Percentiles rank a stretch among this genome's conserved stretches.
Evolutionary conservation across 2,797 vertebrate genomes (phyloP).

Genomic region (Merluccius polli): DNA sequence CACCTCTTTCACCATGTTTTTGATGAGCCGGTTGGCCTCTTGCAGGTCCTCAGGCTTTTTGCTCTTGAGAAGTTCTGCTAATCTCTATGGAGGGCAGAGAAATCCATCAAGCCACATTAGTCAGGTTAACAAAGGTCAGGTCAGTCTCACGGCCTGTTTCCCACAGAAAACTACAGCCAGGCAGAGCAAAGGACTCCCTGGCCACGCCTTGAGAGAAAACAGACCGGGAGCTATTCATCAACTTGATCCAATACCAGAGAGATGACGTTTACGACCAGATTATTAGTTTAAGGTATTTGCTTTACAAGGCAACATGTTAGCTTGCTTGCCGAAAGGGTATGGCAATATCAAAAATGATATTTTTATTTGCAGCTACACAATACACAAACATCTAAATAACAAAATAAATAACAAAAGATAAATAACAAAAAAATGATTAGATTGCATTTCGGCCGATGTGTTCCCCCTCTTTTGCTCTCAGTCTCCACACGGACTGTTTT

Average conservation of each 20-base stretch:
- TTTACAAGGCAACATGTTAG: too few species aligned
- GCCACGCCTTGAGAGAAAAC: slow-evolving; percentile 24
- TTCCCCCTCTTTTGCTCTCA: too few species aligned
- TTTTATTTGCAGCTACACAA: too few species aligned
- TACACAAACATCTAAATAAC: too few species aligned
- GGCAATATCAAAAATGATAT: too few species aligned
- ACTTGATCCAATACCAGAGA: neutral
- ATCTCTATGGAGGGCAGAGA: slow-evolving; percentile 66
- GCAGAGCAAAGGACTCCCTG: neutral
- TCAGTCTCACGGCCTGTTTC: slow-evolving; percentile 14
- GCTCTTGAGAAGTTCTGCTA: slow-evolving; percentile 89
- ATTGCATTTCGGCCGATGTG: too few species aligned
- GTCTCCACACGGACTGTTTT: too few species aligned
- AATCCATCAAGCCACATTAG: neutral
- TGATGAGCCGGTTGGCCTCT: slow-evolving; percentile 93
- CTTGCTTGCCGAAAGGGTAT: too few species aligned
- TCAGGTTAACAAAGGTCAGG: neutral
- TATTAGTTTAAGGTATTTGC: too few species aligned
- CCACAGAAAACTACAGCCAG: slow-evolving; percentile 16
- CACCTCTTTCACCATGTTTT: slow-evolving; percentile 97
- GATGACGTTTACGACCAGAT: too few species aligned
- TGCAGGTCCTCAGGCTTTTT: slow-evolving; percentile 94
- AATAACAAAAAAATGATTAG: too few species aligned
- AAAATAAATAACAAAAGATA: too few species aligned
- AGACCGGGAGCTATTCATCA: slow-evolving; percentile 25